These are phyloP conservation scores for Aphis craccivora DNA, from an alignment of 1,140 invertebrate species.

Conservation along the genomic window DNA sequence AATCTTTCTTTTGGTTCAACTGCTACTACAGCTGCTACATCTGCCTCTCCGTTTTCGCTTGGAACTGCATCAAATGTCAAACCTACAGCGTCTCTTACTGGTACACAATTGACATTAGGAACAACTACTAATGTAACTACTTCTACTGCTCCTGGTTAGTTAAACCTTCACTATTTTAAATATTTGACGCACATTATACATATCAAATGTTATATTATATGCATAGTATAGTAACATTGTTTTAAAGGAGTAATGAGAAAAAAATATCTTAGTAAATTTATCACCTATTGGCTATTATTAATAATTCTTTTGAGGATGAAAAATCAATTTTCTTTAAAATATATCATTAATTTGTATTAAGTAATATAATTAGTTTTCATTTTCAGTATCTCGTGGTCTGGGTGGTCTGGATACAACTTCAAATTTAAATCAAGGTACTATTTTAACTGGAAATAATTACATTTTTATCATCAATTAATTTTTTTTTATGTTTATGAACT, in stretches of 20 bases:
- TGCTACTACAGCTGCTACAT: background rate
- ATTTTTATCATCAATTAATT: background rate
- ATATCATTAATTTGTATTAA: too few relatives aligned
- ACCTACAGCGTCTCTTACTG: background rate
- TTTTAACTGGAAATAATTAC: background rate
- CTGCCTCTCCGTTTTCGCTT: conserved; percentile 45
- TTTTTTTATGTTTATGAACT: background rate
- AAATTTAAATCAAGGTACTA: conserved; percentile 42
- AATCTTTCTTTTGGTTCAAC: conserved; percentile 41
- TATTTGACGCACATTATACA: background rate
- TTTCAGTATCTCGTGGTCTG: conserved; percentile 50
- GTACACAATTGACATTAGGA: conserved; percentile 50
- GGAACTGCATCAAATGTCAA: conserved; percentile 23
- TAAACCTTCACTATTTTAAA: background rate
- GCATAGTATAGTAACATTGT: background rate
- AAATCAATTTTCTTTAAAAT: background rate
- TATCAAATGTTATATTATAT: background rate
- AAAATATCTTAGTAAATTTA: background rate
- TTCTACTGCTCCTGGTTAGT: conserved; percentile 25
- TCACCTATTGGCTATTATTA: too few relatives aligned
- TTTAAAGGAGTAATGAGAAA: background rate
- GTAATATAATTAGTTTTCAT: background rate
- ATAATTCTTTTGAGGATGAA: too few relatives aligned
- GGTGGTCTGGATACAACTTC: conserved; percentile 49
- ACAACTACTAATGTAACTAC: conserved; percentile 6